Percentiles rank a stretch among this genome's conserved stretches.
Conservation (phyloP, 2,797 vertebrate genomes). For the Ciconia nigra region DNA sequence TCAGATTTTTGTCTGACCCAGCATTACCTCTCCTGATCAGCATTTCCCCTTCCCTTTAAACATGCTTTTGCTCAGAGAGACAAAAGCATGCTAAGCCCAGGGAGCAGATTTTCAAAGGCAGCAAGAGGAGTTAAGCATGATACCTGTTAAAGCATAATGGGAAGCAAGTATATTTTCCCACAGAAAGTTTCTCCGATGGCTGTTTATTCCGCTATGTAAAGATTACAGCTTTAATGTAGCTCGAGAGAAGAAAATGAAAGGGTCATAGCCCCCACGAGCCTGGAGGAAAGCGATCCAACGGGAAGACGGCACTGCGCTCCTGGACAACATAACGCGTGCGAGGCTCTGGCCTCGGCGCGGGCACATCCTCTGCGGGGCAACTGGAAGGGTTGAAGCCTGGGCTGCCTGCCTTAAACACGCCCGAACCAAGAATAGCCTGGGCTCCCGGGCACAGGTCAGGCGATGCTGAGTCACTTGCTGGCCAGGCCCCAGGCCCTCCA, state of each 20-base stretch:
- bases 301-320: not conserved
- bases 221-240: not conserved
- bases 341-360: not conserved
- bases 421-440: slow-evolving; percentile 14
- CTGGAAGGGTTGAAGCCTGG: not conserved
- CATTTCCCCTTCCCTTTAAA: not conserved
- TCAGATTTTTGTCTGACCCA: not conserved
- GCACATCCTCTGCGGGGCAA: not conserved
- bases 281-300: not conserved
- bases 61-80: not conserved
- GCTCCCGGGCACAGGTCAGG: slow-evolving; percentile 21
- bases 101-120: not conserved
- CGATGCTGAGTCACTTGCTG: slow-evolving; percentile 54
- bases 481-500: not conserved
- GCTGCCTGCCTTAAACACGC: not conserved
- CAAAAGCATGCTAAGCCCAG: not conserved
- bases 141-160: not conserved
- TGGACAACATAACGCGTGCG: fast-evolving
- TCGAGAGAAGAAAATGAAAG: not conserved
- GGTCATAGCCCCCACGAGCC: not conserved
- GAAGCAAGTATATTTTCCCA: not conserved
- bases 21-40: not conserved
- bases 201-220: not conserved
- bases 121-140: not conserved
- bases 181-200: not conserved